A percentile compares a stretch with the other conserved stretches of the same genome.
Evolutionary conservation across 2,888 invertebrate genomes (phyloP).

Genomic region (Tuberolachnus salignus): DNA sequence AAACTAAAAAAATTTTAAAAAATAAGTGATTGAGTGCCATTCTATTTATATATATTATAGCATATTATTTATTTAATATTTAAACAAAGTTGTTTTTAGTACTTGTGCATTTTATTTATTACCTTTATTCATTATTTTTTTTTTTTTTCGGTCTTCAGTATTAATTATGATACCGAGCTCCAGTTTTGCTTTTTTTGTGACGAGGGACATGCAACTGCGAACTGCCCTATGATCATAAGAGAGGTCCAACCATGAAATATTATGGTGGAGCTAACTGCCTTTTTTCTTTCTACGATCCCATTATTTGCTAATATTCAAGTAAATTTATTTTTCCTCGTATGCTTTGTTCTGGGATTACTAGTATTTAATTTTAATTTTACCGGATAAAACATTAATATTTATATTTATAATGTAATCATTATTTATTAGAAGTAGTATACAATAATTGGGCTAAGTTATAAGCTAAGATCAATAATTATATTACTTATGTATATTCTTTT

Average conservation of each 20-base stretch:
- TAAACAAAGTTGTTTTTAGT: background rate
- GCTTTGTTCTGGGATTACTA: background rate
- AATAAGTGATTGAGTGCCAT: too few relatives aligned
- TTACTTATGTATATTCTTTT: constrained; percentile 22
- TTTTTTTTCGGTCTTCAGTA: constrained; percentile 48
- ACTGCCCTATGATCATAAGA: constrained; percentile 34
- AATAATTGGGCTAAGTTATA: constrained; percentile 1
- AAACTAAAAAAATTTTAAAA: too few relatives aligned
- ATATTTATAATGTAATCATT: constrained; percentile 25
- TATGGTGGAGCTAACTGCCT: constrained; percentile 20
- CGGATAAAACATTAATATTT: background rate
- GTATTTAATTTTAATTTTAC: background rate
- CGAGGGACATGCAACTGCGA: constrained; percentile 24
- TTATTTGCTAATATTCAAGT: constrained; percentile 4
- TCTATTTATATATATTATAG: too few relatives aligned
- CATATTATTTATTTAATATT: constrained; percentile 12
- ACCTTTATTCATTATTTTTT: constrained; percentile 17
- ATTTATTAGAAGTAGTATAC: constrained; percentile 15
- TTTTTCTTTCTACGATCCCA: constrained; percentile 13
- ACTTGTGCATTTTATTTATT: constrained; percentile 33
- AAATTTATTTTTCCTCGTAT: background rate
- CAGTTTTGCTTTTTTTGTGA: constrained; percentile 46
- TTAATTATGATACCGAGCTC: background rate
- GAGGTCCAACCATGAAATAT: background rate
- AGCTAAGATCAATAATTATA: background rate